A percentile compares a stretch with the other conserved stretches of the same genome.
phyloP scores from a whole-genome alignment of 2,888 invertebrate genomes.

The Drosophila seclusa region DNA sequence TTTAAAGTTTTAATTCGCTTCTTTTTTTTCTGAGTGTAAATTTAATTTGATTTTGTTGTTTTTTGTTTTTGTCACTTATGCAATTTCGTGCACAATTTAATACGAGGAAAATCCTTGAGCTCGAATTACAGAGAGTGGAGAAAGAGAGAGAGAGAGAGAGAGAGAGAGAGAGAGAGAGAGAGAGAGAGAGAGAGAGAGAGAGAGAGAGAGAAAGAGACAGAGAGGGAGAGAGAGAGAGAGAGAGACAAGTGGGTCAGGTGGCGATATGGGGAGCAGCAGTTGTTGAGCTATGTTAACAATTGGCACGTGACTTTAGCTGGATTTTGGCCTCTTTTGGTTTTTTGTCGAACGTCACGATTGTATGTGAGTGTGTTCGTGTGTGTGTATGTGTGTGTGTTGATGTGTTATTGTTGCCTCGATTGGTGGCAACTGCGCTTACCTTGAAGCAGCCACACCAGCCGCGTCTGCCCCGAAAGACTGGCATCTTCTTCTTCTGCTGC shows the following conservation, averaged over 20 bases:
- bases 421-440: slow-evolving; percentile 86
- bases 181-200: neutral
- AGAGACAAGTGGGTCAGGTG: slow-evolving; percentile 27
- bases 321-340: neutral
- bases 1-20: neutral
- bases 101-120: slow-evolving; percentile 41
- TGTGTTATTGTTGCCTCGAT: neutral
- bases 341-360: neutral
- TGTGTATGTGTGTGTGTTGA: neutral
- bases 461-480: slow-evolving; percentile 87
- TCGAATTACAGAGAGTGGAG: slow-evolving; percentile 36
- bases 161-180: neutral
- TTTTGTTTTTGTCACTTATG: slow-evolving; percentile 32
- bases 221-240: neutral
- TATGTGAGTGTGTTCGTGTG: neutral
- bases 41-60: neutral
- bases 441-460: slow-evolving; percentile 93
- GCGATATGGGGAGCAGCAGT: neutral
- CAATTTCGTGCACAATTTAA: slow-evolving; percentile 64
- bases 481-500: slow-evolving; percentile 87
- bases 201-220: too few species aligned
- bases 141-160: too few species aligned
- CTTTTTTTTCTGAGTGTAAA: neutral
- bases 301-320: slow-evolving; percentile 49
- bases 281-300: slow-evolving; percentile 27